Conservation (phyloP, 2,888 invertebrate genomes). For the Hololepta plana region DNA sequence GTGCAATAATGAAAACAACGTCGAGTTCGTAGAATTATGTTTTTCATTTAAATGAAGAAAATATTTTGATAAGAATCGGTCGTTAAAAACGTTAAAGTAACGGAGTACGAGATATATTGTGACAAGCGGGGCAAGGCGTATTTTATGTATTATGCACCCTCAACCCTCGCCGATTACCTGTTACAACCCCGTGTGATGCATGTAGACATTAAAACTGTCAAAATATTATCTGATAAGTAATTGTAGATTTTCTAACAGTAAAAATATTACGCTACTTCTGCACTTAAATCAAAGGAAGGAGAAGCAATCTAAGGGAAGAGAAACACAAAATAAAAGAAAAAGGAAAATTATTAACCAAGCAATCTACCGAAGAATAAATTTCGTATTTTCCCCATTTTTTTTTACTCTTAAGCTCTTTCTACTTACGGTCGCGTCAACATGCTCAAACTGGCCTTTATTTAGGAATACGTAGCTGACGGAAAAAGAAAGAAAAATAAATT, state of each 20-base stretch:
- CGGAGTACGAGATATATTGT: constrained; percentile 17
- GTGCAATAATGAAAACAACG: too few relatives aligned
- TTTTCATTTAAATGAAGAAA: constrained; percentile 19
- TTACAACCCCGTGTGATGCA: constrained; percentile 12
- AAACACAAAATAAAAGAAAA: too few relatives aligned
- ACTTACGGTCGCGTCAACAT: too few relatives aligned
- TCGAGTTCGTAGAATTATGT: constrained; percentile 14
- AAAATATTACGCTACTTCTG: too few relatives aligned
- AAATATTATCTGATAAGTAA: constrained; percentile 12
- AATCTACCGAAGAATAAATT: too few relatives aligned
- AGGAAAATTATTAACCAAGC: too few relatives aligned
- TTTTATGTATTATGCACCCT: constrained; percentile 16
- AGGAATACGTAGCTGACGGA: too few relatives aligned
- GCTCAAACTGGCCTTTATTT: too few relatives aligned
- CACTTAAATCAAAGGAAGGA: constrained; percentile 6
- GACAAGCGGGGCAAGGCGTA: constrained; percentile 14
- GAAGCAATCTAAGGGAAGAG: too few relatives aligned
- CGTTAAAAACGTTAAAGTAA: constrained; percentile 21
- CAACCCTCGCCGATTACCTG: constrained; percentile 13
- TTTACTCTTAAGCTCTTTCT: constrained; percentile 2
- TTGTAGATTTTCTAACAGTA: constrained; percentile 9
- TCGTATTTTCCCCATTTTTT: constrained; percentile 7
- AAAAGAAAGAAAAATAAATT: too few relatives aligned
- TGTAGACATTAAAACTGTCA: constrained; percentile 13
- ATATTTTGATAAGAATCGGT: constrained; percentile 19